Conservation (phyloP, 2,888 invertebrate genomes). For the Cerceris ruficornis region DNA sequence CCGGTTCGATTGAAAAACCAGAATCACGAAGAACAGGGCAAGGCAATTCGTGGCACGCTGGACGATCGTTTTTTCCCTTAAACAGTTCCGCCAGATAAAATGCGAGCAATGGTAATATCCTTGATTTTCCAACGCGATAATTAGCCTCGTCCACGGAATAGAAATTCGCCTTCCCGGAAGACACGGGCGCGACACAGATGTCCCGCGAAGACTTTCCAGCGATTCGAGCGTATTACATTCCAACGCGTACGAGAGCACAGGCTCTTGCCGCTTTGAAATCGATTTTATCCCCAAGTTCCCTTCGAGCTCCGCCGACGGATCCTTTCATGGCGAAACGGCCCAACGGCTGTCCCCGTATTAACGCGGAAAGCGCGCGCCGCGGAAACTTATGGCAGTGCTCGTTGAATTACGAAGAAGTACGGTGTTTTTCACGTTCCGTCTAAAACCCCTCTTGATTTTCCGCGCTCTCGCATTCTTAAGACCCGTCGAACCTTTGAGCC, state of each 20-base stretch:
- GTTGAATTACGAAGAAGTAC: constrained; percentile 15
- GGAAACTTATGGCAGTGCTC: constrained; percentile 11
- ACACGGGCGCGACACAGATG: constrained; percentile 38
- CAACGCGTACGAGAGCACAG: constrained; percentile 46
- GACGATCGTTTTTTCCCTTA: neutral
- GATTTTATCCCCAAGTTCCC: constrained; percentile 46
- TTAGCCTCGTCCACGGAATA: constrained; percentile 54
- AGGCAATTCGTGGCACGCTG: too few species aligned
- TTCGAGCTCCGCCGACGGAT: constrained; percentile 40
- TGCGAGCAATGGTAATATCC: constrained; percentile 7
- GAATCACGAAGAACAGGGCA: too few species aligned
- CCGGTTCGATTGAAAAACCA: too few species aligned
- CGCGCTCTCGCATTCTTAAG: constrained; percentile 12
- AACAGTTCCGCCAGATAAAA: neutral
- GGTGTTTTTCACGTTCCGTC: constrained; percentile 22
- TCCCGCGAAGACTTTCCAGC: constrained; percentile 47
- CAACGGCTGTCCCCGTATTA: constrained; percentile 43
- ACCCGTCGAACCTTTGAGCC: neutral
- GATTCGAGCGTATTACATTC: constrained; percentile 50
- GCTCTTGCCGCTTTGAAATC: constrained; percentile 54
- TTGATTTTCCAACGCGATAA: constrained; percentile 34
- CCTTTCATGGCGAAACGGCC: constrained; percentile 51
- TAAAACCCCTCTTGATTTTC: constrained; percentile 42
- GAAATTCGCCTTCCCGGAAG: constrained; percentile 63
- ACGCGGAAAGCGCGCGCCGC: constrained; percentile 26